Conservation (phyloP, 2,113 vertebrate genomes). For the Sander lucioperca region DNA sequence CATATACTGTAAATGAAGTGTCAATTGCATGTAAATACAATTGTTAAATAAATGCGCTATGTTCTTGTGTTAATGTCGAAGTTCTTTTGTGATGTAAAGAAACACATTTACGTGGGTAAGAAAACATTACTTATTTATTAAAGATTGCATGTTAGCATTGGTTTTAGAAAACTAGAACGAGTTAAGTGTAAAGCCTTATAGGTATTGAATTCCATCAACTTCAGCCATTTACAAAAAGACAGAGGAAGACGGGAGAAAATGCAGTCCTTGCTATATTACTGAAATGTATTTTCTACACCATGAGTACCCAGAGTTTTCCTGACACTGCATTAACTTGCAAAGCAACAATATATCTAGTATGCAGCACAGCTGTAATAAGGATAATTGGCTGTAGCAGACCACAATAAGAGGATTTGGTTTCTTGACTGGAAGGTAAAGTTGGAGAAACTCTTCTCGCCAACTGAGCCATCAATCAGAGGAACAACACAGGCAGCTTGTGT, state of each 20-base stretch:
- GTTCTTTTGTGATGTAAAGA: slow-evolving; percentile 30
- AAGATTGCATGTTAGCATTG: slow-evolving; percentile 62
- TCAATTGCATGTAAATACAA: slow-evolving; percentile 53
- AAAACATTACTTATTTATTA: slow-evolving; percentile 74
- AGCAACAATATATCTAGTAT: slow-evolving; percentile 15
- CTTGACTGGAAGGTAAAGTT: slow-evolving; percentile 1
- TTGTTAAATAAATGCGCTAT: slow-evolving; percentile 51
- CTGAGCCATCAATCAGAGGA: slow-evolving; percentile 9
- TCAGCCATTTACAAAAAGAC: slow-evolving; percentile 49
- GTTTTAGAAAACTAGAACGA: slow-evolving; percentile 70
- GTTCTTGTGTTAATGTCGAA: not conserved
- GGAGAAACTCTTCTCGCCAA: slow-evolving; percentile 11
- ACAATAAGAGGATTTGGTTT: slow-evolving; percentile 32
- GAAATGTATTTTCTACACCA: slow-evolving; percentile 34
- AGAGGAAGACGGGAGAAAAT: slow-evolving; percentile 23
- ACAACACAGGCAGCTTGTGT: not conserved
- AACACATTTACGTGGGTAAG: slow-evolving; percentile 41
- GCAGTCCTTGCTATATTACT: slow-evolving; percentile 35
- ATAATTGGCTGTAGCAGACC: slow-evolving; percentile 4
- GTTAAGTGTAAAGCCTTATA: slow-evolving; percentile 61
- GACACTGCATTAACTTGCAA: slow-evolving; percentile 32
- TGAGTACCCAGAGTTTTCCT: slow-evolving; percentile 31
- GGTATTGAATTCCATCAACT: slow-evolving; percentile 38
- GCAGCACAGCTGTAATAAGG: slow-evolving; percentile 23
- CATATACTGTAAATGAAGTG: slow-evolving; percentile 1